Percentiles rank a stretch among this genome's conserved stretches.
Evolutionary conservation across 2,888 invertebrate species (phyloP).

Genomic region (Eupithecia vulgata): DNA sequence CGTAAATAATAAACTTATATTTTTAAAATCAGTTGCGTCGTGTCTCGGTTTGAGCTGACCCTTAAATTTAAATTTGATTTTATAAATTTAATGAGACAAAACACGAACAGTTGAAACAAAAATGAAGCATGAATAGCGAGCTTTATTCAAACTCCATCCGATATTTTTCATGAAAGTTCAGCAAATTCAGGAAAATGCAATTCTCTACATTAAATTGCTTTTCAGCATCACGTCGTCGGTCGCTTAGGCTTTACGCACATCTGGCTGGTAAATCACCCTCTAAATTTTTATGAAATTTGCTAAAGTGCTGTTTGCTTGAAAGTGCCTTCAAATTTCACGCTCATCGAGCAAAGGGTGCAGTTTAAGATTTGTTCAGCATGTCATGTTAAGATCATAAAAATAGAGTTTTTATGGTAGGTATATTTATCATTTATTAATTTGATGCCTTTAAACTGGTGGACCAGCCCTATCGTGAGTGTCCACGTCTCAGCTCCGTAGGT

Average conservation of each 20-base stretch:
- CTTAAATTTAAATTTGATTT: no score
- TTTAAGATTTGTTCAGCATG: not conserved
- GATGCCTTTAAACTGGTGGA: no score
- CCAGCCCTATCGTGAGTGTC: no score
- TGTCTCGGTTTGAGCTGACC: no score
- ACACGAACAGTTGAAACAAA: not conserved
- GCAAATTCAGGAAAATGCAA: conserved; percentile 18
- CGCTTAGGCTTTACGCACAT: conserved; percentile 13
- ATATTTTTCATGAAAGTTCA: conserved; percentile 16
- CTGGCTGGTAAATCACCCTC: not conserved
- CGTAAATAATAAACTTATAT: no score
- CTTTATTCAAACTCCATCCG: not conserved
- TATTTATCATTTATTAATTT: not conserved
- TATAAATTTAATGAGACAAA: no score
- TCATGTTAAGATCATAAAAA: not conserved
- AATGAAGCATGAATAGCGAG: not conserved
- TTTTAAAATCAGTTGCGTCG: no score
- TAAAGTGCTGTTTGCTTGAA: not conserved
- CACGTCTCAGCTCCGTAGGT: no score
- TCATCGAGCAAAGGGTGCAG: not conserved
- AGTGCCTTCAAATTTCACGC: not conserved
- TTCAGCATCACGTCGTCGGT: conserved; percentile 19
- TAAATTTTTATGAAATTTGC: not conserved
- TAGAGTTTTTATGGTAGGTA: not conserved
- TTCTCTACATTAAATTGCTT: conserved; percentile 20